Evolutionary conservation across 2,113 vertebrate species (phyloP).

Genomic region (Cryptoleucopteryx plumbea): DNA sequence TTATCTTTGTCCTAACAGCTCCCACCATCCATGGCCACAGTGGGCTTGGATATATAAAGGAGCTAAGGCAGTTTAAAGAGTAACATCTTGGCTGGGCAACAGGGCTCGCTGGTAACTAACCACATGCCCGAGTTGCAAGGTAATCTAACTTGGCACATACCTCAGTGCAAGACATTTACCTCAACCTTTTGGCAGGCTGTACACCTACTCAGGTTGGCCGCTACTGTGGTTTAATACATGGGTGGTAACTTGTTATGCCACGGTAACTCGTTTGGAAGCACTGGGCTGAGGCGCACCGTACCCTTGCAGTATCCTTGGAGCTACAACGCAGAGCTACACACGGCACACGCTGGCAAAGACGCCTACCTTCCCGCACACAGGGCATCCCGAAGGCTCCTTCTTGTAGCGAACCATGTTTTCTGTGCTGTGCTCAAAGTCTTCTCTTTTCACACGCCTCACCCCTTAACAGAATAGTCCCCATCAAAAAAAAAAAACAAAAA

Average conservation of each 20-base stretch:
- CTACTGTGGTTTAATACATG: background rate
- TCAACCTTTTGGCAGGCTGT: background rate
- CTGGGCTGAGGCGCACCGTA: background rate
- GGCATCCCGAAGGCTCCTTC: conserved; percentile 95
- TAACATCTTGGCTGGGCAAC: background rate
- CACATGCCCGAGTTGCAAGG: accelerated
- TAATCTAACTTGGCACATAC: background rate
- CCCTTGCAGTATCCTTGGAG: background rate
- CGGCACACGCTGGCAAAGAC: accelerated
- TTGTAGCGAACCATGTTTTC: conserved; percentile 92
- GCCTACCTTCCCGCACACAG: conserved; percentile 92
- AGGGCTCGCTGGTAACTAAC: background rate
- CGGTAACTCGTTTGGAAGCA: background rate
- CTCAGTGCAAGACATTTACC: background rate
- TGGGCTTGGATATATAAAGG: background rate
- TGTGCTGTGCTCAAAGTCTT: conserved; percentile 87
- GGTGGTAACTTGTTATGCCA: background rate
- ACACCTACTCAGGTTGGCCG: background rate
- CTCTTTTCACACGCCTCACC: conserved; percentile 89
- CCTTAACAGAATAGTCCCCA: conserved; percentile 73
- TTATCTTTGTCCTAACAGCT: background rate
- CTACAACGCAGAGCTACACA: background rate
- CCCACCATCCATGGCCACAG: background rate
- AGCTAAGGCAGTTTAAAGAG: background rate
- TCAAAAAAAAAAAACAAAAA: conserved; percentile 23